Evolutionary conservation across 2,797 vertebrate species (phyloP).

Genomic region (Odontamblyopus rebecca): DNA sequence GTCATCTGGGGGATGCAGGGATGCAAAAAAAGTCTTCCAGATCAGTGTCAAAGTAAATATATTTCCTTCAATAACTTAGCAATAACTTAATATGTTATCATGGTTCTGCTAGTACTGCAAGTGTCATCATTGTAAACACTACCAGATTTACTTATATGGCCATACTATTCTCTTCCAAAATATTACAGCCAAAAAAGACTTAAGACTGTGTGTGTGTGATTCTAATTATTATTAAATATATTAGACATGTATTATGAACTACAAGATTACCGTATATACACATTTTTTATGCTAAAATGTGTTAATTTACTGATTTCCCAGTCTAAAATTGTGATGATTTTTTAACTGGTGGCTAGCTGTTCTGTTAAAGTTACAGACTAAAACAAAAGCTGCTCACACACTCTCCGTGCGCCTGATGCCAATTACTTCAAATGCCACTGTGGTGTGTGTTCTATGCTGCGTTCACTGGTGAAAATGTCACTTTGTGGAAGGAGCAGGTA

Average conservation of each 20-base stretch:
- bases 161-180: too few relatives aligned
- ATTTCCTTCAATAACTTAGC: too few relatives aligned
- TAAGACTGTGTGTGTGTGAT: too few relatives aligned
- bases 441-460: constrained; percentile 51
- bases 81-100: too few relatives aligned
- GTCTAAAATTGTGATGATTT: neutral
- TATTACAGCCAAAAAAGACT: too few relatives aligned
- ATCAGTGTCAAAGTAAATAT: neutral
- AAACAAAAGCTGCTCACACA: constrained; percentile 48
- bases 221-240: too few relatives aligned
- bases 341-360: constrained; percentile 20
- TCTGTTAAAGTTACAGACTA: constrained; percentile 30
- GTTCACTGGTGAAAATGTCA: constrained; percentile 56
- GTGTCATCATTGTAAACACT: too few relatives aligned
- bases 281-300: neutral
- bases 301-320: neutral
- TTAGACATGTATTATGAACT: too few relatives aligned
- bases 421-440: constrained; percentile 66
- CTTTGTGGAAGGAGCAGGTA: constrained; percentile 57
- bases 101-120: too few relatives aligned
- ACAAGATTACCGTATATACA: too few relatives aligned
- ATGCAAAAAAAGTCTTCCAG: neutral
- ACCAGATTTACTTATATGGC: too few relatives aligned
- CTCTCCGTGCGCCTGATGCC: constrained; percentile 42
- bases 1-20: too few relatives aligned